A percentile compares a stretch with the other conserved stretches of the same genome.
Conservation (phyloP, 2,888 invertebrate species). For the Dryococelus australis region DNA sequence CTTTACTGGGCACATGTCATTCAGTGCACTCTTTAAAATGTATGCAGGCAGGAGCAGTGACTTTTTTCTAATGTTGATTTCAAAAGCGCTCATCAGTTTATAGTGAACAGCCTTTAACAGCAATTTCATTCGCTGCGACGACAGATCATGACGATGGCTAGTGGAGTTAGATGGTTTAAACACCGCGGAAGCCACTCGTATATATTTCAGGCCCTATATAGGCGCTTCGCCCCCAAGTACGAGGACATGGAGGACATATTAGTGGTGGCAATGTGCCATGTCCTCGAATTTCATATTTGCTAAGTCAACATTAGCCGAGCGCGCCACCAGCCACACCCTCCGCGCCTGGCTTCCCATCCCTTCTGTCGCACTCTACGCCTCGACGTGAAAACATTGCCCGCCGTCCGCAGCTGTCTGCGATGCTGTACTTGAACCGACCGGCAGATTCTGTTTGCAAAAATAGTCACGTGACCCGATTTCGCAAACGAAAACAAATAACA, state of each 20-base stretch:
- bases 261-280: conserved; percentile 37
- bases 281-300: conserved; percentile 45
- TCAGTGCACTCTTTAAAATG: no score
- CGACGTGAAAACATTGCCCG: neutral
- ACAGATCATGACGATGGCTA: no score
- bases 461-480: no score
- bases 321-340: conserved; percentile 18
- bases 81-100: no score
- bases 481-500: no score
- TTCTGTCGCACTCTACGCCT: neutral
- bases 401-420: neutral
- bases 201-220: neutral
- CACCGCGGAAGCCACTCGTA: neutral
- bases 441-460: no score
- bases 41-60: no score
- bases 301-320: conserved; percentile 40
- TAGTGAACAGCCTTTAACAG: no score
- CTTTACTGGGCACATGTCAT: no score
- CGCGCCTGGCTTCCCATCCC: conserved; percentile 17
- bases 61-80: no score
- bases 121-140: no score
- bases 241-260: conserved; percentile 38
- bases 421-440: no score
- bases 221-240: neutral
- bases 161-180: neutral